Conservation (phyloP, 30 jellyfish, hydroid and myxozoan genomes). For the Cassiopea xamachana region DNA sequence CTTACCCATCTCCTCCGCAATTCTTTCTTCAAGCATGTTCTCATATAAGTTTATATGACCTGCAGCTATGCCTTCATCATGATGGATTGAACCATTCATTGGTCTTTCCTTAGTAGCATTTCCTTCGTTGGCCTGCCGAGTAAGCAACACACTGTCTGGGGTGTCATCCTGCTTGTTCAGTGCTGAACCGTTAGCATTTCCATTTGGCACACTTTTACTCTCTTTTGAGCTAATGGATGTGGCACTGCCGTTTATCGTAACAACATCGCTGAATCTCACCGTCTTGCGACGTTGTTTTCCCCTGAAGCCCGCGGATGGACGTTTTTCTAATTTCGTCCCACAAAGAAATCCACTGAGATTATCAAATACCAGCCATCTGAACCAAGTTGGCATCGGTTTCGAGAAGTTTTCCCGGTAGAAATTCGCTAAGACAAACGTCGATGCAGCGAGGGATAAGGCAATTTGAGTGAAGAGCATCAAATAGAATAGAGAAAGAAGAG, state of each 20-base stretch:
- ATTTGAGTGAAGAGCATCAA: conserved; percentile 69
- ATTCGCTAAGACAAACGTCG: conserved; percentile 63
- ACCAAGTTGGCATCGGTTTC: conserved; percentile 81
- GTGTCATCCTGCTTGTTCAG: neutral
- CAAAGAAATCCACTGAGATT: conserved; percentile 61
- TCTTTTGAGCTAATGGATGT: conserved; percentile 15
- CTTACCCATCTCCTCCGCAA: conserved; percentile 24
- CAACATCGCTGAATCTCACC: conserved; percentile 73
- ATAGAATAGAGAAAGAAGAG: conserved; percentile 71
- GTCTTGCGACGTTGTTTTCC: conserved; percentile 55
- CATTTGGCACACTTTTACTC: conserved; percentile 20
- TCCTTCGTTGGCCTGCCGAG: neutral
- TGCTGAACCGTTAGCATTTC: neutral
- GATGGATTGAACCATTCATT: conserved; percentile 26
- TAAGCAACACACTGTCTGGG: neutral
- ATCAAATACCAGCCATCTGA: conserved; percentile 55
- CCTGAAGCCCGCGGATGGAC: neutral
- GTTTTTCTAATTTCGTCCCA: conserved; percentile 27
- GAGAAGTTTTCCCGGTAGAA: conserved; percentile 66
- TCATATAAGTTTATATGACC: conserved; percentile 6
- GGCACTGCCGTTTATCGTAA: conserved; percentile 71
- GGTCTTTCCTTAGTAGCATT: neutral
- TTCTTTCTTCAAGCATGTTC: conserved; percentile 12
- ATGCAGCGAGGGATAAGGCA: conserved; percentile 73
- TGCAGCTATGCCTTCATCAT: neutral